phyloP scores from a whole-genome alignment of 1,140 invertebrate species.

The Diorhabda carinulata region DNA sequence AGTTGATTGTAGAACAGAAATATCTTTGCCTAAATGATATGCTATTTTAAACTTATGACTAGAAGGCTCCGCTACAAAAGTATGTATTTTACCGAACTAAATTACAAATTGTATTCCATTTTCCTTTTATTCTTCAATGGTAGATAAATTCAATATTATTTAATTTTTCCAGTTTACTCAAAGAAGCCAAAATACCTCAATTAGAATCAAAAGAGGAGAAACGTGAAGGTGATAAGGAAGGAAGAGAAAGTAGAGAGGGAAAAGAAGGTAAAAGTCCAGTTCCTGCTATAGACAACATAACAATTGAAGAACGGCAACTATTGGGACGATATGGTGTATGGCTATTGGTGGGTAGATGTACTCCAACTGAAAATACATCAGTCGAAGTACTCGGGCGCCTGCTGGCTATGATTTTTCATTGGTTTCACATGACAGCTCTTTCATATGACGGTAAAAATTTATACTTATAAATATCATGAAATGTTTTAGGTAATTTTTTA shows the following conservation, averaged over 20 bases:
- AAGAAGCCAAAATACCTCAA: constrained; percentile 72
- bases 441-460: constrained; percentile 77
- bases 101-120: too few species aligned
- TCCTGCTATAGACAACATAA: constrained; percentile 56
- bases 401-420: constrained; percentile 95
- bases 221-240: constrained; percentile 60
- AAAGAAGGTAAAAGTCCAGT: constrained; percentile 39
- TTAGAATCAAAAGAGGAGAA: constrained; percentile 51
- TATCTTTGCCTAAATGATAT: too few species aligned
- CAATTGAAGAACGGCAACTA: constrained; percentile 77
- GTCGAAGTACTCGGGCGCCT: constrained; percentile 86
- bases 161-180: constrained; percentile 57
- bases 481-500: too few species aligned
- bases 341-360: constrained; percentile 91
- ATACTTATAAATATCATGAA: too few species aligned
- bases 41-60: too few species aligned
- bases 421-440: constrained; percentile 97
- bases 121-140: too few species aligned
- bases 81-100: too few species aligned
- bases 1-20: too few species aligned
- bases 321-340: constrained; percentile 95
- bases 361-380: constrained; percentile 78
- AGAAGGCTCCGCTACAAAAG: too few species aligned
- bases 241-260: constrained; percentile 52
- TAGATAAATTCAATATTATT: background rate